Evolutionary conservation across 2,888 invertebrate genomes (phyloP), one percentile per base, ranked within the genome.

Genomic region (Campopleginae sp.): DNA sequence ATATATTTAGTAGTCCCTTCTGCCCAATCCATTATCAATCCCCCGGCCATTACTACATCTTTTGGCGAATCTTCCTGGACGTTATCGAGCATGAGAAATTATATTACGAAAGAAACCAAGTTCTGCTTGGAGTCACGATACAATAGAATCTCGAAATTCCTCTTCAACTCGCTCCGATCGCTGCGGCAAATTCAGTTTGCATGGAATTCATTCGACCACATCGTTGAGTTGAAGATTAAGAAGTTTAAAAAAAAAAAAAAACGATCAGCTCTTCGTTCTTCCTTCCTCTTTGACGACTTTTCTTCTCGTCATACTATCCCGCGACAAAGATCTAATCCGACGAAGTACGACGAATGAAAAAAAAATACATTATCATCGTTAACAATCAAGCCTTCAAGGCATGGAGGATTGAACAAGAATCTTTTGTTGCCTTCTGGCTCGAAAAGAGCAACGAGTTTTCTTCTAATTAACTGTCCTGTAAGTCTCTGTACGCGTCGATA

Each of bases 1-100:
- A n/a, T n/a, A n/a, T n/a, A n/a, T n/a, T n/a, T n/a, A n/a, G n/a
- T n/a, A 7, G 27, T 31, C 54, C 48, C 12, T 42, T 58, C 23
- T 27, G 27, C 1, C 7, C 48, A 48, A 63, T 74, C 46, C 68
- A 38, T 79, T 75, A 70, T 61, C 76, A 76, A 81, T 71, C 0
- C 54, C 63, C 33, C n/a, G n/a, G n/a, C n/a, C n/a, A n/a, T n/a
- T 44, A 19, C 61, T 27, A 19, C 54, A 23, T 42, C 14, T 46
- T 48, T 14, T 8, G 38, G 19, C 31, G 54, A 23, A 23, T 58
- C 31, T 33, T 31, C 27, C 8, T 19, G 33, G 31, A 31, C 31
- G n/a, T 27, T n/a, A 12, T 27, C 23, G 5, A 27, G 14, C 27
- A 14, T 6, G 14, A 3, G 12, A 58, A 1, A n/a, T 17, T 51